A percentile compares a stretch with the other conserved stretches of the same genome.
Evolutionary conservation across 2,888 invertebrate species (phyloP).

Genomic region (Arge pagana): DNA sequence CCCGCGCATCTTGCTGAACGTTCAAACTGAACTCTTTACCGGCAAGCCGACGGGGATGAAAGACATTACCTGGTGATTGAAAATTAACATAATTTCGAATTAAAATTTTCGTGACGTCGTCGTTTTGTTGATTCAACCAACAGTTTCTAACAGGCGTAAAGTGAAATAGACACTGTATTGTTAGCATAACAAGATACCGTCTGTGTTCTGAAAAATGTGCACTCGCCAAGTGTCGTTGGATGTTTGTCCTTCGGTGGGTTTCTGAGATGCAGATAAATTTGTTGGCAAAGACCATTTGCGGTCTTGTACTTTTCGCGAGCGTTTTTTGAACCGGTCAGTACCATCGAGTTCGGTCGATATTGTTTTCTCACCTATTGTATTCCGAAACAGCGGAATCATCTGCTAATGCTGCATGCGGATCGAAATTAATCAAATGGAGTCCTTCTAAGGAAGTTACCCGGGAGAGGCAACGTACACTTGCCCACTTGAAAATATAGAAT

Average conservation of each 20-base stretch:
- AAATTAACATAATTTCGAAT: neutral
- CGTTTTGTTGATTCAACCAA: neutral
- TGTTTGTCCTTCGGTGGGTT: neutral
- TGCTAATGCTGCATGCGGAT: conserved; percentile 29
- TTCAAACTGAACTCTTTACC: conserved; percentile 17
- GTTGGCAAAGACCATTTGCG: conserved; percentile 15
- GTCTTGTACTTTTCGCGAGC: conserved; percentile 20
- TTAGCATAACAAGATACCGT: conserved; percentile 5
- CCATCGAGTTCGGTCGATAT: conserved; percentile 25
- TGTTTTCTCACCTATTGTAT: conserved; percentile 31
- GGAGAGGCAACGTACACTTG: conserved; percentile 35
- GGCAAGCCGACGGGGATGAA: neutral
- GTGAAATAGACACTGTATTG: conserved; percentile 22
- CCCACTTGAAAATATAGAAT: conserved; percentile 30
- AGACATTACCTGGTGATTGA: neutral
- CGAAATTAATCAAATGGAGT: conserved; percentile 36
- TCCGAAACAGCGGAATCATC: conserved; percentile 26
- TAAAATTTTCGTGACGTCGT: neutral
- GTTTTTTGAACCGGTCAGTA: conserved; percentile 10
- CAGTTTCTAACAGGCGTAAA: neutral
- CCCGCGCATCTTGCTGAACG: conserved; percentile 12
- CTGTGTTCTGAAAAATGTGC: conserved; percentile 16
- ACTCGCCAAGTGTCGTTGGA: neutral
- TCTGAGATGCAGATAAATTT: conserved; percentile 12
- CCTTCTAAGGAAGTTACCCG: conserved; percentile 31